Conservation (phyloP, 2,797 vertebrate genomes). For the Trematomus bernacchii region DNA sequence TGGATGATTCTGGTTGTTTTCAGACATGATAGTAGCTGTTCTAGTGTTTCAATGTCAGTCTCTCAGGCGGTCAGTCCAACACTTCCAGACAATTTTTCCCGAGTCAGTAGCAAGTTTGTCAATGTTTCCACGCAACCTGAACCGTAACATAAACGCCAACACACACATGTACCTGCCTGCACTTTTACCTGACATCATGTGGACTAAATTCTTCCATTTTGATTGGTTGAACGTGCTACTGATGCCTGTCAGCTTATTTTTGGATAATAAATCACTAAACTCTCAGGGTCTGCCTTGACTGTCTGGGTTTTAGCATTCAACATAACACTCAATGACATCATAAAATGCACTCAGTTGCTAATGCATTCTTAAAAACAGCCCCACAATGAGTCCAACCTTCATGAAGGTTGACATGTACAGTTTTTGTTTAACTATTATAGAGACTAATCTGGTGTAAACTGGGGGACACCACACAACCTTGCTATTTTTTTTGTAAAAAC, state of each 20-base stretch:
- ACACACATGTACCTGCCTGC: not conserved
- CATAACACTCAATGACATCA: not conserved
- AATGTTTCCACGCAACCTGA: not conserved
- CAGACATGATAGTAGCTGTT: not conserved
- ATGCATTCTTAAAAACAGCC: not conserved
- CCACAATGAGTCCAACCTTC: not conserved
- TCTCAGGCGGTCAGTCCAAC: not conserved
- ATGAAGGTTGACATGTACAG: not conserved
- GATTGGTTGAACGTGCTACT: not conserved
- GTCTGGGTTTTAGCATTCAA: not conserved
- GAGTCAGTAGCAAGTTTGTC: not conserved
- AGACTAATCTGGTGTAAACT: not conserved
- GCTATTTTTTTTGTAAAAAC: too few species aligned
- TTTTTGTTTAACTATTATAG: not conserved
- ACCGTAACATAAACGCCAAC: not conserved
- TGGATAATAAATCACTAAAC: not conserved
- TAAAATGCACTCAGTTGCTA: not conserved
- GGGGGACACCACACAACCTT: not conserved
- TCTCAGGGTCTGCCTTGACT: not conserved
- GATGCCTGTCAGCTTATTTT: not conserved
- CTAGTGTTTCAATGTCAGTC: not conserved
- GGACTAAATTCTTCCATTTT: not conserved
- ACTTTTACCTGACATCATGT: rapidly evolving
- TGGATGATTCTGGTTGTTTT: slow-evolving; percentile 7
- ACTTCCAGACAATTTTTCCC: not conserved